Percentiles rank a stretch among this genome's conserved stretches.
These are phyloP conservation scores for Cichladusa arquata DNA, from an alignment of 2,113 vertebrate genomes.

Conservation along the genomic window DNA sequence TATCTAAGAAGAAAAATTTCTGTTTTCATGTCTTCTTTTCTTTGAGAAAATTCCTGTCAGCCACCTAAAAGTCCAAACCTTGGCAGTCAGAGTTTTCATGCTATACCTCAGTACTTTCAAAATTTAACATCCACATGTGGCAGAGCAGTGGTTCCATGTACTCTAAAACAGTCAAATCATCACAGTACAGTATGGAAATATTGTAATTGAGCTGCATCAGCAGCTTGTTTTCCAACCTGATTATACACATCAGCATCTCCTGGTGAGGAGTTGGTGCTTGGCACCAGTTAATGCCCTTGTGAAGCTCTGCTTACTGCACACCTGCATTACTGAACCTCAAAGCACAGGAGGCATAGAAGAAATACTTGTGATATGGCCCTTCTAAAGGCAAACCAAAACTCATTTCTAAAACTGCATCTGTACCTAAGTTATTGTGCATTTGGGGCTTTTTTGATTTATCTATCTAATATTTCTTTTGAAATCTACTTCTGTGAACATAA, in stretches of 20 bases:
- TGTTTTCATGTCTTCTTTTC: not conserved
- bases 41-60: not conserved
- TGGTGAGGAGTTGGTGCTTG: accelerated
- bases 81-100: not conserved
- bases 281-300: not conserved
- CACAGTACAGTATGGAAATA: not conserved
- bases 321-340: not conserved
- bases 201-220: not conserved
- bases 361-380: not conserved
- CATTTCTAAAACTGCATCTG: not conserved
- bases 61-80: not conserved
- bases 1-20: not conserved
- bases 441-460: not conserved
- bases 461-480: not conserved
- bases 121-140: not conserved
- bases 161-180: not conserved
- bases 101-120: not conserved
- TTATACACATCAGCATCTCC: not conserved
- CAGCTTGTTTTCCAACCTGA: not conserved
- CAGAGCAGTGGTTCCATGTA: not conserved
- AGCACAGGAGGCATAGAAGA: not conserved
- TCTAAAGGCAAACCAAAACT: not conserved
- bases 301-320: not conserved
- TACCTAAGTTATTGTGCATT: not conserved
- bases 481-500: not conserved